phyloP scores from a whole-genome alignment of 2,797 vertebrate genomes.

The Triplophysa yarkandensis region DNA sequence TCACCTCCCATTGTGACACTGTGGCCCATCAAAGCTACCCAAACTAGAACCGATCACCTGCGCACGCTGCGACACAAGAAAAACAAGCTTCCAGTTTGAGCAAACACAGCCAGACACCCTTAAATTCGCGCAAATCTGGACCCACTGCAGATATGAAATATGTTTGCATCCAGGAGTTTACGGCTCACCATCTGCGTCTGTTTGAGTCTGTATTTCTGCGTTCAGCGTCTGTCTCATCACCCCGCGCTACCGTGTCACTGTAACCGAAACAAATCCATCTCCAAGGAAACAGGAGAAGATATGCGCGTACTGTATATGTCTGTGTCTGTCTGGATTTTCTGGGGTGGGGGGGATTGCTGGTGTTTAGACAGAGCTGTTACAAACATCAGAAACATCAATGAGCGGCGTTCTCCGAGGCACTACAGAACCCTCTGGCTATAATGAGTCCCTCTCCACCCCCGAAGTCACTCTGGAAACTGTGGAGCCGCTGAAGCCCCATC shows the following conservation, averaged over 20 bases:
- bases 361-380: slow-evolving; percentile 46
- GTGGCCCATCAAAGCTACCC: not conserved
- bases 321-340: slow-evolving; percentile 35
- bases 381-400: slow-evolving; percentile 47
- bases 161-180: slow-evolving; percentile 18
- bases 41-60: not conserved
- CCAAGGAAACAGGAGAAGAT: slow-evolving; percentile 30
- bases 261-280: slow-evolving; percentile 28
- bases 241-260: slow-evolving; percentile 14
- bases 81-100: slow-evolving; percentile 5
- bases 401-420: slow-evolving; percentile 41
- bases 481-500: slow-evolving; percentile 43
- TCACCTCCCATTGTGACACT: not conserved
- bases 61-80: not conserved
- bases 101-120: slow-evolving; percentile 14
- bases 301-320: not conserved
- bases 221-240: slow-evolving; percentile 35
- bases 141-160: not conserved
- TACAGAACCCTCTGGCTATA: slow-evolving; percentile 50
- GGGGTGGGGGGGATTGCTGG: slow-evolving; percentile 12
- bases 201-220: slow-evolving; percentile 25
- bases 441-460: slow-evolving; percentile 46
- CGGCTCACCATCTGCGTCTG: slow-evolving; percentile 11
- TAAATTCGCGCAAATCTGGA: slow-evolving; percentile 13
- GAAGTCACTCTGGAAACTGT: slow-evolving; percentile 41